These are phyloP conservation scores for Diadophis punctatus DNA, from an alignment of 2,113 vertebrate genomes.

Conservation along the genomic window DNA sequence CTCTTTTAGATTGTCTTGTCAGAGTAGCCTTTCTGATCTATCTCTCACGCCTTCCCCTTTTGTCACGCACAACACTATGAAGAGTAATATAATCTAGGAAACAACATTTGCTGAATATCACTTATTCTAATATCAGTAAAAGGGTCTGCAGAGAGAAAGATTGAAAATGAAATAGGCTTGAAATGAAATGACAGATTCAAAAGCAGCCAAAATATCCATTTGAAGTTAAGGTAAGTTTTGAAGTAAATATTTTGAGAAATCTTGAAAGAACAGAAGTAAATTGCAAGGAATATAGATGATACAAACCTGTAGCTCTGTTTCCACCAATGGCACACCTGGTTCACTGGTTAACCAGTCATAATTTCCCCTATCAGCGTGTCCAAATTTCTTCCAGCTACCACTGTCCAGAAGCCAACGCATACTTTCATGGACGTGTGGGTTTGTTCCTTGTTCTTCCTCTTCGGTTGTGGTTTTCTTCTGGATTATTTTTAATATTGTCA, in stretches of 20 bases:
- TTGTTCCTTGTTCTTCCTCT: constrained; percentile 38
- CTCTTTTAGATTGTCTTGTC: not conserved
- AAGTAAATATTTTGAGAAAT: not conserved
- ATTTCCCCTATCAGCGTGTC: constrained; percentile 79
- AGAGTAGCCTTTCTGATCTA: constrained; percentile 19
- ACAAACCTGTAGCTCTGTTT: constrained; percentile 82
- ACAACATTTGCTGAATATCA: constrained; percentile 38
- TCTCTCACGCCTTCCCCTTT: constrained; percentile 15
- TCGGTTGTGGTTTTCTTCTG: constrained; percentile 21
- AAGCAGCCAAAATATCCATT: constrained; percentile 10
- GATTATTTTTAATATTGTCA: not conserved
- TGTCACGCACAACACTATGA: constrained; percentile 26
- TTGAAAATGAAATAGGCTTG: not conserved
- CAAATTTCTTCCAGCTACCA: constrained; percentile 81
- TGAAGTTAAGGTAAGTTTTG: not conserved
- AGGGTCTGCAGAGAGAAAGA: constrained; percentile 13
- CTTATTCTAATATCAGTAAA: constrained; percentile 39
- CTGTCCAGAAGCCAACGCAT: constrained; percentile 80
- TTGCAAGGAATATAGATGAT: not conserved
- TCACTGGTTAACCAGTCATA: constrained; percentile 82
- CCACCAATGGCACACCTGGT: constrained; percentile 69
- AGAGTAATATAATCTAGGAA: constrained; percentile 62
- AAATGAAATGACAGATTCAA: not conserved
- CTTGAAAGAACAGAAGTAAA: not conserved
- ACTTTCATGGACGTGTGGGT: constrained; percentile 47